A percentile compares a stretch with the other conserved stretches of the same genome.
phyloP scores from a whole-genome alignment of 2,888 invertebrate genomes.

The Mechanitis mazaeus region DNA sequence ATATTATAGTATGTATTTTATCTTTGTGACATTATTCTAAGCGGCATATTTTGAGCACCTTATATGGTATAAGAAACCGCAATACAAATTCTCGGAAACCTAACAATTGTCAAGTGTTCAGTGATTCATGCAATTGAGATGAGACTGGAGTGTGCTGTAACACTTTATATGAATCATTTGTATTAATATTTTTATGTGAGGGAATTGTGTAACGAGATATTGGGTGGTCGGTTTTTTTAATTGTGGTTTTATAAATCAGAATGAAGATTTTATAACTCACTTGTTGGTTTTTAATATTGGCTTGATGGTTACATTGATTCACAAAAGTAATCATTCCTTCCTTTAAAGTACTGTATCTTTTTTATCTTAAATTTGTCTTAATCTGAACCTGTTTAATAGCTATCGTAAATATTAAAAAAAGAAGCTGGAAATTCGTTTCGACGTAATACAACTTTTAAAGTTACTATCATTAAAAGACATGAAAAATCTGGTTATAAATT shows the following conservation, averaged over 20 bases:
- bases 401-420: too few species aligned
- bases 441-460: too few species aligned
- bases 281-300: background rate
- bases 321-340: too few species aligned
- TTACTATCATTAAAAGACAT: too few species aligned
- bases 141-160: conserved; percentile 46
- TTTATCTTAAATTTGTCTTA: too few species aligned
- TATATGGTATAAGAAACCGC: conserved; percentile 45
- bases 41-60: conserved; percentile 28
- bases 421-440: too few species aligned
- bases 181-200: conserved; percentile 22
- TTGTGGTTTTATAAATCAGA: conserved; percentile 15
- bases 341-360: too few species aligned
- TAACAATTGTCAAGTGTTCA: conserved; percentile 31
- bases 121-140: conserved; percentile 63
- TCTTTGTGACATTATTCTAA: conserved; percentile 20
- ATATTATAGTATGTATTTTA: too few species aligned
- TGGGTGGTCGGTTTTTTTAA: conserved; percentile 16
- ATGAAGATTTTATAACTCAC: background rate
- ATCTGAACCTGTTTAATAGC: too few species aligned
- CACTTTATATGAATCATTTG: conserved; percentile 27
- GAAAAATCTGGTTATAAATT: too few species aligned
- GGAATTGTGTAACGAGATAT: conserved; percentile 12
- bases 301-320: too few species aligned
- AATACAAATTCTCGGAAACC: conserved; percentile 45